These are phyloP conservation scores for Apamea monoglypha DNA, from an alignment of 2,888 invertebrate species.

Conservation along the genomic window DNA sequence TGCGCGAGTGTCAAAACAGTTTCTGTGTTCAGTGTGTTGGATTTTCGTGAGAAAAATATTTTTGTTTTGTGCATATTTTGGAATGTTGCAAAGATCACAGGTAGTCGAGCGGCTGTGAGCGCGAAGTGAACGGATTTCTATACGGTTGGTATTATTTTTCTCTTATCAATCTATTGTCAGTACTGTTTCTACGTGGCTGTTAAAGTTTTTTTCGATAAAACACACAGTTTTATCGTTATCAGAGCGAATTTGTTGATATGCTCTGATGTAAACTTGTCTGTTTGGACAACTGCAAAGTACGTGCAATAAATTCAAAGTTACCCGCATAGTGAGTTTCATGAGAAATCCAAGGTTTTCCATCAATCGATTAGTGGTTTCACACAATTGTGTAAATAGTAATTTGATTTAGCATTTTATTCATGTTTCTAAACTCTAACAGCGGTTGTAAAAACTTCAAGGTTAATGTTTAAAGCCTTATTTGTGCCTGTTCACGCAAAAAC, in stretches of 20 bases:
- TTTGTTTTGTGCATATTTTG: constrained; percentile 78
- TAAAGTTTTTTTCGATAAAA: constrained; percentile 66
- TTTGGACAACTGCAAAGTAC: constrained; percentile 60
- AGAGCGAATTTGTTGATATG: constrained; percentile 62
- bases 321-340: constrained; percentile 58
- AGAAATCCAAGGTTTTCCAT: constrained; percentile 60
- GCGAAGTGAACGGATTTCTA: constrained; percentile 79
- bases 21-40: constrained; percentile 70
- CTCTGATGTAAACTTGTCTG: constrained; percentile 56
- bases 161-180: constrained; percentile 77
- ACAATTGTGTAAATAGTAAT: constrained; percentile 66
- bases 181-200: constrained; percentile 70
- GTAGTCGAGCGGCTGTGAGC: constrained; percentile 70
- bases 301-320: constrained; percentile 51
- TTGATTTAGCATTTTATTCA: constrained; percentile 49
- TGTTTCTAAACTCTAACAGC: constrained; percentile 50
- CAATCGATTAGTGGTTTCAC: constrained; percentile 63
- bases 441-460: constrained; percentile 59
- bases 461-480: constrained; percentile 46
- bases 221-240: constrained; percentile 64
- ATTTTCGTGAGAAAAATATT: constrained; percentile 70
- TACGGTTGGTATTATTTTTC: constrained; percentile 79
- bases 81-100: constrained; percentile 83
- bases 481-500: constrained; percentile 56
- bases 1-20: constrained; percentile 74